Base-by-base conservation (phyloP, 2,888 invertebrate species). In the Oxycera nigricornis region DNA sequence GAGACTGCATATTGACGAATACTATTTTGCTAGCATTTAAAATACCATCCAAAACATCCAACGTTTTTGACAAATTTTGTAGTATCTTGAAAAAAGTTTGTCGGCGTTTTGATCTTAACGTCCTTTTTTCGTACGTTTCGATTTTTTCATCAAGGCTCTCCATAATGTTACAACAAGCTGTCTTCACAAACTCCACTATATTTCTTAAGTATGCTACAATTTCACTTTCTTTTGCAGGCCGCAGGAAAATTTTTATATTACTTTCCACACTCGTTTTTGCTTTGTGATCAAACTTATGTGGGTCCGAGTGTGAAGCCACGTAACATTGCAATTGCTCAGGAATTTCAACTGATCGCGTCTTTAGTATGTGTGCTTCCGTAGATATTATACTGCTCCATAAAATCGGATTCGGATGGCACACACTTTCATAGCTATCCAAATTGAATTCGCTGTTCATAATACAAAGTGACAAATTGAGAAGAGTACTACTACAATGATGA, bases 201-300 rank as follows among this genome's bases (percentile, higher is more conserved):
- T 79, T 79, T 74, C 78, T 79, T 11, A 82, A 72, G 57, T 80
- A 70, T 6, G 76, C 62, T 41, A 82, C 76, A 6, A 82, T 62
- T 75, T 81, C 81, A n/a, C 77, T 68, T 77, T 83, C 83, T 14
- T 78, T 78, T 74, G 79, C 79, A 1, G 79, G 79, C 1, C 82
- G 78, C 73, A 78, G 76, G 76, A 81, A 80, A 73, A 81, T 81
- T 55, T 79, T 68, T 1, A 76, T 65, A 52, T 52, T 6, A n/a
- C 14, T 28, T 9, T 39, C 9, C 39, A 9, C 9, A 39, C 9
- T 39, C 7, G 39, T 7, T 39, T 7, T 14, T 39, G 7, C 9
- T 14, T 39, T 7, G 39, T 39, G 39, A 39, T 9, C 14, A 39
- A 14, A 39, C 14, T 7, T 7, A 9, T 9, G 14, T 39, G 7